Conservation (phyloP, 1,140 invertebrate species). For the Hyposmocoma kahamanoa region DNA sequence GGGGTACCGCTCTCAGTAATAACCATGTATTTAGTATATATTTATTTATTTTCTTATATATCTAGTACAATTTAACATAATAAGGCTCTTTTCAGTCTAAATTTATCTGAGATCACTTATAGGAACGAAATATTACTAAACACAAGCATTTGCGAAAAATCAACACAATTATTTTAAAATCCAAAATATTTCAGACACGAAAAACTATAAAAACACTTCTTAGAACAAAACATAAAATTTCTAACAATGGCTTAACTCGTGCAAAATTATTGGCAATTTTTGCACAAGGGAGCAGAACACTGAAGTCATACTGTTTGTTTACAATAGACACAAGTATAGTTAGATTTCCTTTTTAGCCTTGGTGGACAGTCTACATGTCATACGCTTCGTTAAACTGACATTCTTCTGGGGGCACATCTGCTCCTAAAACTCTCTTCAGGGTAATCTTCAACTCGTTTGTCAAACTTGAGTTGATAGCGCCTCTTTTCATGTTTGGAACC, state of each 20-base stretch:
- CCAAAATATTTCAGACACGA: constrained; percentile 15
- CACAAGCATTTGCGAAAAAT: background rate
- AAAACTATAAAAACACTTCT: constrained; percentile 23
- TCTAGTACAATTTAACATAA: no score
- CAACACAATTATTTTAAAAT: constrained; percentile 1
- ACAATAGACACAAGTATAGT: constrained; percentile 24
- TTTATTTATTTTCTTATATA: no score
- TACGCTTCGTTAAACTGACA: constrained; percentile 22
- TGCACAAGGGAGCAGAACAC: constrained; percentile 23
- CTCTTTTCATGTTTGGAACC: constrained; percentile 26
- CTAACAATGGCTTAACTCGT: constrained; percentile 23
- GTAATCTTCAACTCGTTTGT: constrained; percentile 20
- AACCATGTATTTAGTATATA: no score
- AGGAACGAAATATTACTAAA: no score
- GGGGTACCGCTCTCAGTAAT: no score
- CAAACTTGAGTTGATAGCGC: constrained; percentile 21
- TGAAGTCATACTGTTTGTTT: constrained; percentile 25
- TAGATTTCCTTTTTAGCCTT: constrained; percentile 23
- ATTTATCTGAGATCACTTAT: no score
- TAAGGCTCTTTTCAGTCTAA: no score
- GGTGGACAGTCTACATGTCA: constrained; percentile 24
- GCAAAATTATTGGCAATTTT: constrained; percentile 29
- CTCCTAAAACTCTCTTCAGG: constrained; percentile 21
- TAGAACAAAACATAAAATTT: constrained; percentile 28
- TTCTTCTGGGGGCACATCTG: constrained; percentile 21